Base-by-base conservation (phyloP, 2,888 invertebrate species). In the Apantesis nais region DNA sequence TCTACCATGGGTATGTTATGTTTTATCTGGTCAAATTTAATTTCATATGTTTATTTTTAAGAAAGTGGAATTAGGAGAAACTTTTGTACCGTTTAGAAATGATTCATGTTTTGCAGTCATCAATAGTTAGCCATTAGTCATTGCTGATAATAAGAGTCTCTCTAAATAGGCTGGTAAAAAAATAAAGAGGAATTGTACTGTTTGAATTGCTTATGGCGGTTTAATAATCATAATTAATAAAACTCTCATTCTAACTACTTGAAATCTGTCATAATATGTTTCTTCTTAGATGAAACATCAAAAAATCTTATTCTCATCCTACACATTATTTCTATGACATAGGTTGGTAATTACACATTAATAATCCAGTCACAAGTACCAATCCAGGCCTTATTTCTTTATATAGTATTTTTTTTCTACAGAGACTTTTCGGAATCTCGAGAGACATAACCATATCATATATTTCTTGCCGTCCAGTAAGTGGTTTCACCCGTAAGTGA, bases 401-500 rank as follows among this genome's bases (percentile, higher is more conserved):
- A 55, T 14, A 55, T 25, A 14, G 25, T 25, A 8, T n/a, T 25
- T 55, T 55, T 52, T 55, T 55, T 55, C n/a, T 9, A 11, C 11
- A n/a, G 19, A 48, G 48, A n/a, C 48, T 52, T 52, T 52, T 52
- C 48, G 48, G n/a, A 52, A 52, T 52, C 9, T 52, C n/a, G 48
- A 52, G 22, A 52, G 22, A 58, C 29, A 58, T 29, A 29, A 29
- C 16, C 58, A 58, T 58, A 58, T 16, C 25, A 58, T 29, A 29
- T 29, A 58, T 58, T 58, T 8, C 58, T 29, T 25, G 29, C 29
- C 58, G 29, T 58, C 58, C 29, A 58, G 58, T 58, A 58, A 58
- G 58, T 58, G 58, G 58, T 58, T 58, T 29, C 58, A 39, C 11
- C 58, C 14, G 25, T 55, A 19, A 52, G 55, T 66, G 75, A 78